Conservation (phyloP, 1,140 invertebrate genomes). For the Cydia amplana region DNA sequence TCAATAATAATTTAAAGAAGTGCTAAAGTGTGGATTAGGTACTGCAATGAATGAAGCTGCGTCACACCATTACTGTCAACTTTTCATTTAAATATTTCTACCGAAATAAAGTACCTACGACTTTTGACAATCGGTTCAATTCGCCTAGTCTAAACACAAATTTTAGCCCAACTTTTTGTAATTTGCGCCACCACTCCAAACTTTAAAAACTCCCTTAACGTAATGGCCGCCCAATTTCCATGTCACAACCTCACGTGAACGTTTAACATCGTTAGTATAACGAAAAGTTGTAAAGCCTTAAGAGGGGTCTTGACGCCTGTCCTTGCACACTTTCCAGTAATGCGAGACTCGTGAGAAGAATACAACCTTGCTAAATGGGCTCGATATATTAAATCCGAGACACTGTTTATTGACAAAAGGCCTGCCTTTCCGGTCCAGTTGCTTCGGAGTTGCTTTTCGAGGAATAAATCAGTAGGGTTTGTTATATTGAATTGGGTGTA, state of each 20-base stretch:
- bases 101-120: too few species aligned
- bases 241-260: slow-evolving; percentile 39
- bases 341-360: slow-evolving; percentile 52
- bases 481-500: slow-evolving; percentile 25
- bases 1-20: too few species aligned
- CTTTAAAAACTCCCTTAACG: neutral
- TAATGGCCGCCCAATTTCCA: slow-evolving; percentile 12
- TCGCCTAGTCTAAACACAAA: neutral
- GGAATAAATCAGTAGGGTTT: slow-evolving; percentile 31
- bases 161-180: neutral
- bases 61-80: too few species aligned
- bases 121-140: too few species aligned
- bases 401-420: slow-evolving; percentile 32
- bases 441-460: slow-evolving; percentile 6
- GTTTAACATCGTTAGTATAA: slow-evolving; percentile 38
- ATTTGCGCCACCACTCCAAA: neutral
- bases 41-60: too few species aligned
- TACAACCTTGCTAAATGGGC: slow-evolving; percentile 38
- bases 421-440: slow-evolving; percentile 21
- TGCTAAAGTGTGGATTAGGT: too few species aligned
- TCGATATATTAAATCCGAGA: slow-evolving; percentile 31
- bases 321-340: slow-evolving; percentile 46
- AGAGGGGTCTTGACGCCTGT: slow-evolving; percentile 40
- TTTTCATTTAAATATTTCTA: too few species aligned
- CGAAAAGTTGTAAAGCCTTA: slow-evolving; percentile 43